A percentile compares a stretch with the other conserved stretches of the same genome.
phyloP scores from a whole-genome alignment of 2,113 vertebrate genomes.

The Esox niger region DNA sequence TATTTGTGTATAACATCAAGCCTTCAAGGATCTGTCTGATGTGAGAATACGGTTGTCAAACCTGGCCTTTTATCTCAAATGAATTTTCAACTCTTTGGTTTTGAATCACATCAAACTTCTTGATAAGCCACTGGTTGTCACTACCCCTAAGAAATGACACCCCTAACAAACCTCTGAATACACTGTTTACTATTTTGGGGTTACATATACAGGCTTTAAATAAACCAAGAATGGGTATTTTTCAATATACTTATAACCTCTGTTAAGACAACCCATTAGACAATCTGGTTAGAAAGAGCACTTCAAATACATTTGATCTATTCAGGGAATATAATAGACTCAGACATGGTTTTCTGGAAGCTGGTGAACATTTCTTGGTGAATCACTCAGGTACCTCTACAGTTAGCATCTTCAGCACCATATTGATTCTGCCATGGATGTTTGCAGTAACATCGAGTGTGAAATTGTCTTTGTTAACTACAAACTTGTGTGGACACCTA shows the following conservation, averaged over 20 bases:
- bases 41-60: background rate
- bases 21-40: background rate
- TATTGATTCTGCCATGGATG: background rate
- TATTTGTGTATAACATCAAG: conserved; percentile 8
- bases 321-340: conserved; percentile 12
- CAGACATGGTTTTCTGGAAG: background rate
- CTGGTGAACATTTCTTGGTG: background rate
- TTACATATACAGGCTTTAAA: background rate
- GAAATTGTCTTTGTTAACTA: conserved; percentile 23
- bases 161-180: too few relatives aligned
- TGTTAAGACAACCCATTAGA: conserved; percentile 44
- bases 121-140: too few relatives aligned
- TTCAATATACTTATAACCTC: background rate
- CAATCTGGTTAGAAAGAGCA: conserved; percentile 47
- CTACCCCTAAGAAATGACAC: too few relatives aligned
- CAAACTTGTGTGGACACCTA: conserved; percentile 11
- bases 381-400: background rate
- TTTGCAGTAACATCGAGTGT: conserved; percentile 15
- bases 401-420: background rate
- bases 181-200: too few relatives aligned
- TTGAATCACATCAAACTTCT: too few relatives aligned
- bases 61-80: background rate
- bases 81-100: too few relatives aligned
- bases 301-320: conserved; percentile 54
- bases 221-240: conserved; percentile 13